Conservation (phyloP, 92 coral and sea anemone genomes). For the Epizoanthus illoricatus region DNA sequence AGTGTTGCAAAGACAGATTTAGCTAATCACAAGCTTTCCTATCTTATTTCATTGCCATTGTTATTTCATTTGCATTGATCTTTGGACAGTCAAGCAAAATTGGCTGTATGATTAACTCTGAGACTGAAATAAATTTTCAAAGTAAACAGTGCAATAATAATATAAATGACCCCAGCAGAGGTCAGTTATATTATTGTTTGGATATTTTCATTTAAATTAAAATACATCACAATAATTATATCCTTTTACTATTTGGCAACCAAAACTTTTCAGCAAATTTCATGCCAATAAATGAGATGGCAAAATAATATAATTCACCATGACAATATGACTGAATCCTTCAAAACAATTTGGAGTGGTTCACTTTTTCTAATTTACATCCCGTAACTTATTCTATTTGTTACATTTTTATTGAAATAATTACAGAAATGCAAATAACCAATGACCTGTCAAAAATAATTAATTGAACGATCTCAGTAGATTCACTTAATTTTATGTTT, state of each 20-base stretch:
- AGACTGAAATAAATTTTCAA: no score
- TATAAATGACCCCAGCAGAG: no score
- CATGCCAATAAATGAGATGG: neutral
- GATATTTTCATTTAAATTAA: no score
- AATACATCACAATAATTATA: neutral
- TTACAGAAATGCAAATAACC: neutral
- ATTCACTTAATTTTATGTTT: constrained; percentile 2
- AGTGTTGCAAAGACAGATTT: no score
- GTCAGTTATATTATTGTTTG: no score
- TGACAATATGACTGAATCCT: neutral
- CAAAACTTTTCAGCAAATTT: neutral
- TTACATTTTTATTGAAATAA: neutral
- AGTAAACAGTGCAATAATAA: no score
- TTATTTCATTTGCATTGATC: no score
- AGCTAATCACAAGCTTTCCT: no score
- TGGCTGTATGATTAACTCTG: no score
- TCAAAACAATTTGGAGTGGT: neutral
- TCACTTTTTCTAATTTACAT: neutral
- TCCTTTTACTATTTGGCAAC: neutral
- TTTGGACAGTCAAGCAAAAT: no score
- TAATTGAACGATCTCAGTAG: neutral
- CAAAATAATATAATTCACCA: no score
- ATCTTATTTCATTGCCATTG: no score
- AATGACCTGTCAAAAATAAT: neutral
- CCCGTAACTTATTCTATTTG: neutral